Conservation (phyloP, 2,113 vertebrate species). For the Manacus vitellinus region DNA sequence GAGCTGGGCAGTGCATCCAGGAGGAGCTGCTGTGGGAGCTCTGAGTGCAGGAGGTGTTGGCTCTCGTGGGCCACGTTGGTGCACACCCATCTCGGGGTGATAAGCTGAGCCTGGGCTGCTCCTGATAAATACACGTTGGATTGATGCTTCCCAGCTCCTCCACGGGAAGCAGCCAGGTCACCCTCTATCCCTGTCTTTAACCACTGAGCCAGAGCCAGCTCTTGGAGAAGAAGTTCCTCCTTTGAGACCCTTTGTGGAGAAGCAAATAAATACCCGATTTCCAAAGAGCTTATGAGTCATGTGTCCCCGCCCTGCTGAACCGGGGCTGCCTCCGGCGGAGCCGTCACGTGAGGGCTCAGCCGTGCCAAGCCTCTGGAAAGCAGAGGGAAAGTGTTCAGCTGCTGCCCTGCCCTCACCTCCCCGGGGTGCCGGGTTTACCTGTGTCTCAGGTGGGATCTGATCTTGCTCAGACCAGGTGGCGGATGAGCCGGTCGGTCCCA, state of each 20-base stretch:
- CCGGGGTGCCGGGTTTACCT: rapidly evolving
- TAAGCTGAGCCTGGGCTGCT: not conserved
- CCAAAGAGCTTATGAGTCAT: constrained; percentile 39
- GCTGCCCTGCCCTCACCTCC: not conserved
- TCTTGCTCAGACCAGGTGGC: not conserved
- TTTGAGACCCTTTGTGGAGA: constrained; percentile 6
- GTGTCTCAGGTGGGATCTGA: not conserved
- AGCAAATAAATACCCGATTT: not conserved
- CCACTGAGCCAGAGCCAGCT: not conserved
- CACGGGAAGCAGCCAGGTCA: not conserved
- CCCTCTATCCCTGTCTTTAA: not conserved
- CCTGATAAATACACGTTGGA: not conserved
- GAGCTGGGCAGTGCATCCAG: not conserved
- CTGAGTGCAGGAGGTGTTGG: not conserved
- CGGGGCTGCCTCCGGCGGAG: not conserved
- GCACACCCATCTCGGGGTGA: not conserved
- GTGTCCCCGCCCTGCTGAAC: constrained; percentile 13
- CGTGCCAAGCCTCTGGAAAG: not conserved
- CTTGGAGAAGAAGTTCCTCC: constrained; percentile 5
- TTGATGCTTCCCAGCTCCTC: not conserved
- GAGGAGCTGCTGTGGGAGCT: not conserved
- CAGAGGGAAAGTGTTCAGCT: not conserved
- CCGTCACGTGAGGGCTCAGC: constrained; percentile 4
- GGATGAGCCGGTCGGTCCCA: not conserved
- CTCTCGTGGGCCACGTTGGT: not conserved